These are phyloP conservation scores for Chaenodraco wilsoni DNA, from an alignment of 2,797 vertebrate genomes.

Conservation along the genomic window DNA sequence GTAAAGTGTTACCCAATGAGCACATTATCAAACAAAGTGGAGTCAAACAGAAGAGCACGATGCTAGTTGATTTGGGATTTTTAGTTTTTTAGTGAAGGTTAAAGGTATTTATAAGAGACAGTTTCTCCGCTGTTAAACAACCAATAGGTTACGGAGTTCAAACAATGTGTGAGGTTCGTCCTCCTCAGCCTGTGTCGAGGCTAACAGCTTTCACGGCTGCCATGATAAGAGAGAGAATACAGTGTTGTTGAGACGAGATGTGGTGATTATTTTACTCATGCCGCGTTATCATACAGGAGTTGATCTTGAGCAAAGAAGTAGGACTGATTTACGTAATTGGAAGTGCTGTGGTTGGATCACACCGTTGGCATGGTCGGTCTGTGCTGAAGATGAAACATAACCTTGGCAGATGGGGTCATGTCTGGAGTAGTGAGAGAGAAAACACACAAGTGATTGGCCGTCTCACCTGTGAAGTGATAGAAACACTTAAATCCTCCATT, in stretches of 20 bases:
- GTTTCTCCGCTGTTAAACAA: conserved; percentile 10
- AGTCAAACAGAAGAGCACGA: conserved; percentile 2
- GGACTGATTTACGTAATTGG: conserved; percentile 38
- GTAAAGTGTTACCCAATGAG: conserved; percentile 35
- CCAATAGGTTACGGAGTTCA: conserved; percentile 10
- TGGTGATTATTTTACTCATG: conserved; percentile 42
- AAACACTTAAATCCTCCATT: not conserved
- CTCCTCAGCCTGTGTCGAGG: conserved; percentile 8
- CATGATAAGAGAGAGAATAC: conserved; percentile 24
- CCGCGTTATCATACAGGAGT: conserved; percentile 44
- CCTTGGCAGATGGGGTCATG: conserved; percentile 17
- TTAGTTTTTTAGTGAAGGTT: not conserved
- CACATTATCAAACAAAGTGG: conserved; percentile 28
- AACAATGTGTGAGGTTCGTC: conserved; percentile 23
- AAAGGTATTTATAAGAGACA: not conserved
- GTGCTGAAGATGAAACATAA: conserved; percentile 42
- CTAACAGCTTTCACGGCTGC: conserved; percentile 22
- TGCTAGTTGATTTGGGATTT: not conserved
- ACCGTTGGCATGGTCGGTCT: not conserved
- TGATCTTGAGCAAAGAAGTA: conserved; percentile 33
- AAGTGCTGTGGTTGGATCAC: conserved; percentile 38
- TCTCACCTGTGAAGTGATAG: not conserved
- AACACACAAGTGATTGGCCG: not conserved
- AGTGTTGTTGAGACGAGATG: conserved; percentile 9
- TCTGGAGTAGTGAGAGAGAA: conserved; percentile 19